These are phyloP conservation scores for Danio kyathit DNA, from an alignment of 2,797 vertebrate species.

Conservation along the genomic window DNA sequence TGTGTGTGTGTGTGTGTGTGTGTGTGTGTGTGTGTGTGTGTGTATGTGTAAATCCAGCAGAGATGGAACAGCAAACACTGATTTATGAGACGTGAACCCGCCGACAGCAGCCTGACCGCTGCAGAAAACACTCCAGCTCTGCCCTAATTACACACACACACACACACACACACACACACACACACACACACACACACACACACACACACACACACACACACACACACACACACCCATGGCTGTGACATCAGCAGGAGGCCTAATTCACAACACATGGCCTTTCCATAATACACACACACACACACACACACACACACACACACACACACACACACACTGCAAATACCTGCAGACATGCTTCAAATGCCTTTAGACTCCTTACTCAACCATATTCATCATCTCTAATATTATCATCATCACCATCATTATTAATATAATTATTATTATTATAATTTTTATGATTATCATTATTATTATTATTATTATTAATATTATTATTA, in stretches of 20 bases:
- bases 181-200: too few relatives aligned
- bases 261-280: slow-evolving; percentile 76
- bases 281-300: too few relatives aligned
- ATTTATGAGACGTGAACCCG: slow-evolving; percentile 66
- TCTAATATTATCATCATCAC: too few relatives aligned
- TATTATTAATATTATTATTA: too few relatives aligned
- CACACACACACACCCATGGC: slow-evolving; percentile 45
- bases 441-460: too few relatives aligned
- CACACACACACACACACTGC: slow-evolving; percentile 3
- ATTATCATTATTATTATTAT: neutral
- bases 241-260: slow-evolving; percentile 78
- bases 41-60: slow-evolving; percentile 28
- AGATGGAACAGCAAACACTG: slow-evolving; percentile 61
- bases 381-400: neutral
- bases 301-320: slow-evolving; percentile 13
- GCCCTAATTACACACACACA: slow-evolving; percentile 63
- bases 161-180: too few relatives aligned
- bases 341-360: neutral
- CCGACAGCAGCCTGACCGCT: slow-evolving; percentile 57
- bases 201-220: too few relatives aligned
- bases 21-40: too few relatives aligned
- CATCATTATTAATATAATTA: too few relatives aligned
- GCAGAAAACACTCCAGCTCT: slow-evolving; percentile 52
- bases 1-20: too few relatives aligned
- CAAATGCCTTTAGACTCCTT: neutral